These are phyloP conservation scores for Zaprionus davidi DNA, from an alignment of 1,140 invertebrate species.

Conservation along the genomic window DNA sequence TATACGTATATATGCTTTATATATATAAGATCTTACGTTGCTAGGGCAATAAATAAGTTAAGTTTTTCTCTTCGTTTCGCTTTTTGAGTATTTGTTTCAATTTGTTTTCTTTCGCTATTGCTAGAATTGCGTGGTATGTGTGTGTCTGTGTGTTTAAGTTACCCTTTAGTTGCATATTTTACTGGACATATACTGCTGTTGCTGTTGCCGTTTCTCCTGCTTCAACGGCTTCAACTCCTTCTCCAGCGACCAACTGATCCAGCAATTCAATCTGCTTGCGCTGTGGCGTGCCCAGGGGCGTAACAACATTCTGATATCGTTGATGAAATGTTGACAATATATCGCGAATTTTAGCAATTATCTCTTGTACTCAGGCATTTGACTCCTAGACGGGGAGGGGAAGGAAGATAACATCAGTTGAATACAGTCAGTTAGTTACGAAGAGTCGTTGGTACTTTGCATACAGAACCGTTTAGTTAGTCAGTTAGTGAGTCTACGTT, in stretches of 20 bases:
- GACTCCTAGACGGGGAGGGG: slow-evolving; percentile 86
- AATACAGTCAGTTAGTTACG: slow-evolving; percentile 76
- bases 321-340: slow-evolving; percentile 90
- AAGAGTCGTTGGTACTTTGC: background rate
- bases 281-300: slow-evolving; percentile 66
- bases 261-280: slow-evolving; percentile 70
- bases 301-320: slow-evolving; percentile 85
- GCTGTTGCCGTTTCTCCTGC: background rate
- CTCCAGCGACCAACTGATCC: slow-evolving; percentile 56
- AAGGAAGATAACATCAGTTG: slow-evolving; percentile 63
- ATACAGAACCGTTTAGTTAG: background rate
- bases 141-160: slow-evolving; percentile 33
- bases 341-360: slow-evolving; percentile 91
- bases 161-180: slow-evolving; percentile 46
- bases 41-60: slow-evolving; percentile 19
- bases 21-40: slow-evolving; percentile 7
- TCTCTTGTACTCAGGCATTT: slow-evolving; percentile 91
- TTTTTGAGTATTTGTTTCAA: slow-evolving; percentile 26
- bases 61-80: slow-evolving; percentile 17
- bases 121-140: slow-evolving; percentile 69
- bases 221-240: background rate
- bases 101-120: slow-evolving; percentile 52
- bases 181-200: slow-evolving; percentile 1
- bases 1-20: slow-evolving; percentile 4
- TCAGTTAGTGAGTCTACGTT: background rate